phyloP scores from a whole-genome alignment of 2,888 invertebrate genomes.

The Crossocerus cetratus region DNA sequence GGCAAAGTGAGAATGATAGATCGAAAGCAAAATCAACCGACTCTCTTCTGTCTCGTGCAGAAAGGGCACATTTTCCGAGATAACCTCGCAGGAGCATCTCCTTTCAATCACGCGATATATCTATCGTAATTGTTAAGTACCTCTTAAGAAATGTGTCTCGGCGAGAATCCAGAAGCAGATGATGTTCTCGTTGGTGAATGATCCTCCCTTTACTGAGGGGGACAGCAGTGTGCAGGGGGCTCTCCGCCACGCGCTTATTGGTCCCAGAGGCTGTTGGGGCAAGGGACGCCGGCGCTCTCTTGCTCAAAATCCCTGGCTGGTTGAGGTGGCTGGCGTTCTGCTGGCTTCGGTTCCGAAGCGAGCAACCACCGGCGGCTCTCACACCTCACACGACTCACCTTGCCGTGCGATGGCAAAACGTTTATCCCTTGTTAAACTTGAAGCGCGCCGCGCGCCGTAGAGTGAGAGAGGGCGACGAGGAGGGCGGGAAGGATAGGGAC shows the following conservation, averaged over 20 bases:
- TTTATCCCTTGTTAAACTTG: conserved; percentile 28
- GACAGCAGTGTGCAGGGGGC: conserved; percentile 23
- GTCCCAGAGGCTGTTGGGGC: conserved; percentile 6
- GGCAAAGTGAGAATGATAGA: too few species aligned
- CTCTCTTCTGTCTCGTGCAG: too few species aligned
- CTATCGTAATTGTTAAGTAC: conserved; percentile 22
- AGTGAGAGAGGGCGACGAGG: conserved; percentile 12
- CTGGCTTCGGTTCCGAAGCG: background rate
- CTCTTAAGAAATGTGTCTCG: conserved; percentile 23
- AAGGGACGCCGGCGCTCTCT: conserved; percentile 7
- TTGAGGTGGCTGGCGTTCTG: background rate
- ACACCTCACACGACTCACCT: conserved; percentile 43
- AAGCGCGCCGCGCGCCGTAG: background rate
- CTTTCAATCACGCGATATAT: too few species aligned
- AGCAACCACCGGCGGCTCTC: conserved; percentile 14
- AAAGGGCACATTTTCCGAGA: too few species aligned
- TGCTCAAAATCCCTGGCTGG: conserved; percentile 4
- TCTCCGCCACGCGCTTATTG: conserved; percentile 22
- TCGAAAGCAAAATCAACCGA: too few species aligned
- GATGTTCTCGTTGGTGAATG: conserved; percentile 23
- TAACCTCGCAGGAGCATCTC: too few species aligned
- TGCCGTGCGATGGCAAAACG: conserved; percentile 15
- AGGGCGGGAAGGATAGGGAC: conserved; percentile 22
- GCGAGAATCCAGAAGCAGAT: conserved; percentile 10
- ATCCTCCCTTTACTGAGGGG: conserved; percentile 11